Evolutionary conservation across 2,888 invertebrate species (phyloP), one percentile per base, ranked within the genome.

Genomic region (Netelia melanura): DNA sequence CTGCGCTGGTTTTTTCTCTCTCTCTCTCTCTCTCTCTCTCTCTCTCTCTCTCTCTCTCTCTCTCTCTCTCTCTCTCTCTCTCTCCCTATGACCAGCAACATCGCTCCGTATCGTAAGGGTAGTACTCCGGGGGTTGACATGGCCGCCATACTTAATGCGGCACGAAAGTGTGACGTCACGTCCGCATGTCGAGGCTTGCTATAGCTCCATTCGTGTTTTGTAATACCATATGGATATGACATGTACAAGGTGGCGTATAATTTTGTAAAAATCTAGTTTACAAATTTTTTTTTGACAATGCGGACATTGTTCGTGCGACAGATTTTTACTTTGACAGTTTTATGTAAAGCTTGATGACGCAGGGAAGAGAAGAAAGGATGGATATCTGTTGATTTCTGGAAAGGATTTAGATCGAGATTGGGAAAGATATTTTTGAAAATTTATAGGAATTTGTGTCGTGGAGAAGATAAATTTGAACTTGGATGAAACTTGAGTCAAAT

Each of bases 161-260:
- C 89, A 89, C 89, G 89, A 89, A 80, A 89, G 78, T 86, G 83
- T 89, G 88, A 89, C 89, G 89, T 89, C 88, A 88, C 81, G 81
- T 86, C 85, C 87, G 84, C 86, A 87, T 87, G 86, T 85, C 68
- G 86, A 81, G 83, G 86, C 81, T 76, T 85, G 86, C 65, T 58
- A 56, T 80, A 76, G 70, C 72, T 62, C 38, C 38, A 82, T 77
- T 82, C 82, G 82, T 81, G 74, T 81, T 70, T 77, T 72, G 74
- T 72, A 61, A 81, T 70, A 76, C 54, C 62, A 30, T 70, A 76
- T 54, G 48, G 48, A 23, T 56, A 61, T 83, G 77, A 56, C 64
- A 48, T 48, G 14, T 48, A 48, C 48, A 48, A 14, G 48, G 48
- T 48, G 48, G 14, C 11, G 0, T 48, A 48, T 38, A 48, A 48